Evolutionary conservation across 1,140 invertebrate genomes (phyloP).

Genomic region (Drosophila subpulchrella): DNA sequence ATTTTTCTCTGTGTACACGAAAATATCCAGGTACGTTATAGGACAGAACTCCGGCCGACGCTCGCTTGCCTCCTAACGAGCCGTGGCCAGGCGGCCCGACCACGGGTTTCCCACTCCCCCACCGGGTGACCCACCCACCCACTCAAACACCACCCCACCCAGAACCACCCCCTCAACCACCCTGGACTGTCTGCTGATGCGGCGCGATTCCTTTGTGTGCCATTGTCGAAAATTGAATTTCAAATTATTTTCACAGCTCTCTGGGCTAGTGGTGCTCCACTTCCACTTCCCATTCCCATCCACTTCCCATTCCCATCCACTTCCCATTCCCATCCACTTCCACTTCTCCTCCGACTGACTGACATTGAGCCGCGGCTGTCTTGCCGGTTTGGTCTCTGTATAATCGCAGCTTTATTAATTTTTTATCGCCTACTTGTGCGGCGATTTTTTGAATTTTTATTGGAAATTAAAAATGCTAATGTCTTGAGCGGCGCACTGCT

Average conservation of each 20-base stretch:
- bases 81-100: conserved; percentile 25
- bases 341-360: conserved; percentile 36
- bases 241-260: conserved; percentile 83
- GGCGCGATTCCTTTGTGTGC: conserved; percentile 79
- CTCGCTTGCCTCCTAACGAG: conserved; percentile 52
- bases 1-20: neutral
- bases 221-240: conserved; percentile 83
- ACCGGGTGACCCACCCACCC: conserved; percentile 26
- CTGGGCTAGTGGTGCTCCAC: conserved; percentile 49
- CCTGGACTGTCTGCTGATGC: conserved; percentile 35
- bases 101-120: conserved; percentile 1
- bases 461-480: conserved; percentile 83
- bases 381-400: conserved; percentile 55
- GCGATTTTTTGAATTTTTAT: conserved; percentile 82
- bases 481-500: conserved; percentile 44
- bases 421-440: conserved; percentile 83
- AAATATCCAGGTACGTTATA: conserved; percentile 37
- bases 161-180: conserved; percentile 17
- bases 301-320: conserved; percentile 6
- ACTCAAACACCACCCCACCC: conserved; percentile 15
- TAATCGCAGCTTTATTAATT: conserved; percentile 83
- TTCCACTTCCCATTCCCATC: conserved; percentile 4
- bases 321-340: neutral
- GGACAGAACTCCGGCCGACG: conserved; percentile 12
- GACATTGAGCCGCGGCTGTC: conserved; percentile 67